Conservation (phyloP, 1,140 invertebrate species). For the Drosophila orosa region DNA sequence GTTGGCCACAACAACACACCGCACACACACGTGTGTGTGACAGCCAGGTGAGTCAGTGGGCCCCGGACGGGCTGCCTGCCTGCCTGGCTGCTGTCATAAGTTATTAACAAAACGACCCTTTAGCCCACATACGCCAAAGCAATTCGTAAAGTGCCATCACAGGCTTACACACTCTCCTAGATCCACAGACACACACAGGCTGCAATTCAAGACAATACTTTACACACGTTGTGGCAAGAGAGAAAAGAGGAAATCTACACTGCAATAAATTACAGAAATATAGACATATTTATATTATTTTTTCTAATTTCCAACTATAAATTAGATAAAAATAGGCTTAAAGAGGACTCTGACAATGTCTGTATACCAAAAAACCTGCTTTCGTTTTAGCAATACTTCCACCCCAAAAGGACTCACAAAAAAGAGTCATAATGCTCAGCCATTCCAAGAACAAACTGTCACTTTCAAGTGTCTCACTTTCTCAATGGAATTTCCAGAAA, state of each 20-base stretch:
- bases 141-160: constrained; percentile 70
- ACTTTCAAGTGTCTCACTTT: background rate
- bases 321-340: background rate
- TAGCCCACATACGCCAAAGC: constrained; percentile 62
- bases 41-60: constrained; percentile 12
- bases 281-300: background rate
- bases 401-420: background rate
- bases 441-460: background rate
- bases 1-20: constrained; percentile 44
- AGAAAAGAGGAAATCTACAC: background rate
- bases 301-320: background rate
- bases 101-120: constrained; percentile 75
- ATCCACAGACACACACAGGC: constrained; percentile 5
- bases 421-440: background rate
- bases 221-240: constrained; percentile 4
- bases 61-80: background rate
- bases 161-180: constrained; percentile 28
- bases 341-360: too few relatives aligned
- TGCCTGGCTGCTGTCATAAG: constrained; percentile 73
- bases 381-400: too few relatives aligned
- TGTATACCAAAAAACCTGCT: too few relatives aligned
- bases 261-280: background rate
- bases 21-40: constrained; percentile 22
- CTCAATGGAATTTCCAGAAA: background rate
- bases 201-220: constrained; percentile 59